phyloP scores from a whole-genome alignment of 2,113 vertebrate species.

The Pipa parva region DNA sequence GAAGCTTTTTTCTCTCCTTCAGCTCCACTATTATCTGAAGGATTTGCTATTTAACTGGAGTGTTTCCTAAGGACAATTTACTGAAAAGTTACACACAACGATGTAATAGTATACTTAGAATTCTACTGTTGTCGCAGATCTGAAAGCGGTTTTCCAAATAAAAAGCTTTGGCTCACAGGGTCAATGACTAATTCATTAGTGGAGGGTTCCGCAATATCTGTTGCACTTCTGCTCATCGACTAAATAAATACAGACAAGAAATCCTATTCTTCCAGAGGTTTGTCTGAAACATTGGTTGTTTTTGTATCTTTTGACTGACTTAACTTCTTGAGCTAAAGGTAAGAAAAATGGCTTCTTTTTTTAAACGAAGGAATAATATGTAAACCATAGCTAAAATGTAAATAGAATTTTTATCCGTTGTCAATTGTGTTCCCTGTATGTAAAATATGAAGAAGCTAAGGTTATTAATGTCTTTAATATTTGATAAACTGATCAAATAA shows the following conservation, averaged over 20 bases:
- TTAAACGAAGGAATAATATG: slow-evolving; percentile 10
- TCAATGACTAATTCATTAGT: slow-evolving; percentile 31
- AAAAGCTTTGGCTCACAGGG: slow-evolving; percentile 21
- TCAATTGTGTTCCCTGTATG: no score
- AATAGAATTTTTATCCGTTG: no score
- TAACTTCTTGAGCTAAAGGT: slow-evolving; percentile 16
- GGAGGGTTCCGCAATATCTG: slow-evolving; percentile 15
- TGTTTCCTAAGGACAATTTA: slow-evolving; percentile 31
- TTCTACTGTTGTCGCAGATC: slow-evolving; percentile 27
- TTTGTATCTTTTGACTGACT: slow-evolving; percentile 20
- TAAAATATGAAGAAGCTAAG: no score
- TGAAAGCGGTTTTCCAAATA: slow-evolving; percentile 3
- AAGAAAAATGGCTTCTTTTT: slow-evolving; percentile 8
- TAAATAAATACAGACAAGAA: slow-evolving; percentile 37
- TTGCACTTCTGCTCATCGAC: slow-evolving; percentile 33
- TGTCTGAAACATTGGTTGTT: slow-evolving; percentile 34
- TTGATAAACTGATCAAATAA: no score
- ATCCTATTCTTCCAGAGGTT: slow-evolving; percentile 5
- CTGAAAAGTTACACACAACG: slow-evolving; percentile 30
- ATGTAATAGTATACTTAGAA: slow-evolving; percentile 36
- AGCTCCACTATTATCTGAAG: slow-evolving; percentile 24
- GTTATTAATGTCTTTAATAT: no score
- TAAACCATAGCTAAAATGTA: not conserved
- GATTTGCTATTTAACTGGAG: slow-evolving; percentile 36
- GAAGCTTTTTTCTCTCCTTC: slow-evolving; percentile 13